Conservation (phyloP, 2,888 invertebrate genomes). For the Pyrochroa serraticornis region DNA sequence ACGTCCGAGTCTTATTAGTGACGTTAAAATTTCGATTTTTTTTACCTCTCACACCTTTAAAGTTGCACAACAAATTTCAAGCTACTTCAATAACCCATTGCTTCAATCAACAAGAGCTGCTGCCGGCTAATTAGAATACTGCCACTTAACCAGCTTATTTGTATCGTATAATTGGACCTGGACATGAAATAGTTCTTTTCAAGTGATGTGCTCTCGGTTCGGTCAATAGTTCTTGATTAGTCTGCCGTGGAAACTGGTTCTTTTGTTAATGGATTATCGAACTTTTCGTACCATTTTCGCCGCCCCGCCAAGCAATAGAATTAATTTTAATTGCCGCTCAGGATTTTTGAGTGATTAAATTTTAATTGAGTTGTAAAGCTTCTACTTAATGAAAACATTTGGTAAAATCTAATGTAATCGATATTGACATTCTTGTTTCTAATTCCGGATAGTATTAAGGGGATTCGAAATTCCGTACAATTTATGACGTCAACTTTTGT, state of each 20-base stretch:
- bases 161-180: conserved; percentile 16
- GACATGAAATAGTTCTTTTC: conserved; percentile 17
- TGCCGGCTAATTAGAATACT: conserved; percentile 21
- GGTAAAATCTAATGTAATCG: too few relatives aligned
- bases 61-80: background rate
- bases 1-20: background rate
- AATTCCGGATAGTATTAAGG: too few relatives aligned
- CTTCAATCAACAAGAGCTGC: conserved; percentile 9
- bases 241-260: conserved; percentile 12
- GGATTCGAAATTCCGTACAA: too few relatives aligned
- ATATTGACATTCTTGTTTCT: too few relatives aligned
- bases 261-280: conserved; percentile 7
- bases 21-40: background rate
- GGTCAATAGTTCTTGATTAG: conserved; percentile 18
- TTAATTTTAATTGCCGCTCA: too few relatives aligned
- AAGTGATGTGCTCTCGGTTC: conserved; percentile 6
- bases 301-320: too few relatives aligned
- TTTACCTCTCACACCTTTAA: background rate
- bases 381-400: too few relatives aligned
- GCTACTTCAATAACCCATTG: conserved; percentile 5
- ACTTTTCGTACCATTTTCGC: background rate
- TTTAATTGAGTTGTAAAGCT: too few relatives aligned
- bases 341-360: too few relatives aligned
- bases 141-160: conserved; percentile 19
- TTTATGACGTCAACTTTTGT: too few relatives aligned